phyloP scores from a whole-genome alignment of 1,140 invertebrate species.

The Zophobas morio region DNA sequence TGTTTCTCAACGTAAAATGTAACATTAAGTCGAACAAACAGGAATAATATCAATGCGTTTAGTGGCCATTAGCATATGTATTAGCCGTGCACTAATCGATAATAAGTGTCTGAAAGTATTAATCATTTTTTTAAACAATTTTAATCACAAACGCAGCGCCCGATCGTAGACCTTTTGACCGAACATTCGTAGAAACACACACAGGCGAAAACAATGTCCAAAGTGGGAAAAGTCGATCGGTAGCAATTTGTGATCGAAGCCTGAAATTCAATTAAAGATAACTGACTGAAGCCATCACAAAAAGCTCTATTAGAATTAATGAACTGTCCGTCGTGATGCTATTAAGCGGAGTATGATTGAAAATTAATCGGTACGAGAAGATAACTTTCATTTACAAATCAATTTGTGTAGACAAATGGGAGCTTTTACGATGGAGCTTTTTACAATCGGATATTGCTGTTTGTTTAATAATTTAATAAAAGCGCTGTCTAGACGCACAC shows the following conservation, averaged over 20 bases:
- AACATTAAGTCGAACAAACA: slow-evolving; percentile 26
- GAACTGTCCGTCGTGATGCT: slow-evolving; percentile 8
- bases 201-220: not conserved
- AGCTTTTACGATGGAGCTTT: not conserved
- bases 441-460: not conserved
- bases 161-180: slow-evolving; percentile 3
- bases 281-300: not conserved
- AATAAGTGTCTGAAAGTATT: slow-evolving; percentile 37
- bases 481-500: not conserved
- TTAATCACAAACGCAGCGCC: slow-evolving; percentile 24
- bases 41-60: slow-evolving; percentile 37
- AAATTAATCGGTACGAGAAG: slow-evolving; percentile 8
- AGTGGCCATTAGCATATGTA: slow-evolving; percentile 38
- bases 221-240: not conserved
- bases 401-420: slow-evolving; percentile 8
- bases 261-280: not conserved
- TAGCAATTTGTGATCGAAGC: not conserved
- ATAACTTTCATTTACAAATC: slow-evolving; percentile 17
- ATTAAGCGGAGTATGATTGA: slow-evolving; percentile 11
- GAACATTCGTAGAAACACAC: not conserved
- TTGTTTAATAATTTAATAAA: not conserved
- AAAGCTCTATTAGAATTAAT: slow-evolving; percentile 17
- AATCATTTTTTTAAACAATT: slow-evolving; percentile 37
- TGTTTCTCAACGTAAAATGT: not conserved
- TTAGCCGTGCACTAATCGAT: slow-evolving; percentile 37